A percentile compares a stretch with the other conserved stretches of the same genome.
These are phyloP conservation scores for Phyllostomus hastatus DNA, from an alignment of 2,113 vertebrate genomes.

Conservation along the genomic window DNA sequence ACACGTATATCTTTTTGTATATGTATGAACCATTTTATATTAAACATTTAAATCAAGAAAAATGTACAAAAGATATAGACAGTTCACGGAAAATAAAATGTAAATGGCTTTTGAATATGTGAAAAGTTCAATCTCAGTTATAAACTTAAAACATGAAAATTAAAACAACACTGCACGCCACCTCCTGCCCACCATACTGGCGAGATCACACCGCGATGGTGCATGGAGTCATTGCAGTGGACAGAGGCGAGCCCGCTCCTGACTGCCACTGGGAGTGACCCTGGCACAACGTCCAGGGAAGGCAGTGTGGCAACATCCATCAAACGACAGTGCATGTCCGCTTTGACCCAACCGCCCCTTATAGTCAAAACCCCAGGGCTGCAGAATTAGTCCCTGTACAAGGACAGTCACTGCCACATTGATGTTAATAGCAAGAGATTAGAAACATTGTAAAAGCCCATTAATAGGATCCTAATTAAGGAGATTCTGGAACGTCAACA, in stretches of 20 bases:
- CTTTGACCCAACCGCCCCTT: not conserved
- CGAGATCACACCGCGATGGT: not conserved
- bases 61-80: not conserved
- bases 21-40: not conserved
- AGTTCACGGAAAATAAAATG: not conserved
- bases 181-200: not conserved
- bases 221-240: accelerated
- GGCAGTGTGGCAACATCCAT: not conserved
- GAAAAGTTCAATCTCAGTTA: not conserved
- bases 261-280: not conserved
- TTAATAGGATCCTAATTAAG: not conserved
- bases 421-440: not conserved
- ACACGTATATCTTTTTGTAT: not conserved
- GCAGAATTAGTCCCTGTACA: not conserved
- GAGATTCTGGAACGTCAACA: not conserved
- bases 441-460: not conserved
- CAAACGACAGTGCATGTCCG: not conserved
- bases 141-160: not conserved
- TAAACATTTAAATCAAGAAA: not conserved
- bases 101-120: not conserved
- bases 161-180: not conserved
- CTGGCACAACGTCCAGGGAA: not conserved
- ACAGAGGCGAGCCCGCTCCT: accelerated
- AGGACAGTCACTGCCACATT: not conserved
- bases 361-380: not conserved